Percentiles rank a stretch among this genome's conserved stretches.
Evolutionary conservation across 1,140 invertebrate species (phyloP).

Genomic region (Ditylenchus dipsaci): DNA sequence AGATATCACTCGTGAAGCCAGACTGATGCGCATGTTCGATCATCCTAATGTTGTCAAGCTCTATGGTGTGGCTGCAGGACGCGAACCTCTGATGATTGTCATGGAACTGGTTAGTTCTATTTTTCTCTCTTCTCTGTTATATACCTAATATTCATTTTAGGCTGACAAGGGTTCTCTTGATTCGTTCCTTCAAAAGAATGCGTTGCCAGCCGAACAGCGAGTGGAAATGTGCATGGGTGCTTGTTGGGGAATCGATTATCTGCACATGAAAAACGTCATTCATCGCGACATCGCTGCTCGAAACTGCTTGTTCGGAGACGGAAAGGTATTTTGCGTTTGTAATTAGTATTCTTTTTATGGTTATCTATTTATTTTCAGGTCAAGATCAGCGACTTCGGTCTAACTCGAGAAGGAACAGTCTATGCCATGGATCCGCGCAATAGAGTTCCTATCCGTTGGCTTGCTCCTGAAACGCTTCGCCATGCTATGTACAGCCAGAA

Average conservation of each 20-base stretch:
- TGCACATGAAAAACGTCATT: constrained; percentile 39
- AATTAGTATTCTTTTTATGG: neutral
- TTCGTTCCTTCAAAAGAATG: constrained; percentile 39
- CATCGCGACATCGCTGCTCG: constrained; percentile 46
- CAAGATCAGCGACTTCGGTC: constrained; percentile 35
- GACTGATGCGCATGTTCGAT: constrained; percentile 29
- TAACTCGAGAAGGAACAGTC: constrained; percentile 21
- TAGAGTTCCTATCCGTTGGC: constrained; percentile 29
- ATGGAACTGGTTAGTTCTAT: constrained; percentile 39
- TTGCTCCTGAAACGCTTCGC: constrained; percentile 28
- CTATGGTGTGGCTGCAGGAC: constrained; percentile 45
- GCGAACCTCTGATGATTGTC: constrained; percentile 45
- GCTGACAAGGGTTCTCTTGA: constrained; percentile 28
- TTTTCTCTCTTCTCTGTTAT: neutral
- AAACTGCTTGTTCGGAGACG: constrained; percentile 35
- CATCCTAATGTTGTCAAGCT: constrained; percentile 44
- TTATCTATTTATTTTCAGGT: constrained; percentile 9
- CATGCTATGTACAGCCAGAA: constrained; percentile 25
- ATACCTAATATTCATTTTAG: constrained; percentile 11
- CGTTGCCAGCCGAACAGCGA: constrained; percentile 18
- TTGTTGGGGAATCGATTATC: constrained; percentile 41
- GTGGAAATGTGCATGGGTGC: constrained; percentile 38
- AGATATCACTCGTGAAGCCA: constrained; percentile 15
- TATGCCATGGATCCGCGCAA: constrained; percentile 10
- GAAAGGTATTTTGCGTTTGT: neutral